phyloP scores from a whole-genome alignment of 2,113 vertebrate genomes.

The Chaetorhynchus papuensis region DNA sequence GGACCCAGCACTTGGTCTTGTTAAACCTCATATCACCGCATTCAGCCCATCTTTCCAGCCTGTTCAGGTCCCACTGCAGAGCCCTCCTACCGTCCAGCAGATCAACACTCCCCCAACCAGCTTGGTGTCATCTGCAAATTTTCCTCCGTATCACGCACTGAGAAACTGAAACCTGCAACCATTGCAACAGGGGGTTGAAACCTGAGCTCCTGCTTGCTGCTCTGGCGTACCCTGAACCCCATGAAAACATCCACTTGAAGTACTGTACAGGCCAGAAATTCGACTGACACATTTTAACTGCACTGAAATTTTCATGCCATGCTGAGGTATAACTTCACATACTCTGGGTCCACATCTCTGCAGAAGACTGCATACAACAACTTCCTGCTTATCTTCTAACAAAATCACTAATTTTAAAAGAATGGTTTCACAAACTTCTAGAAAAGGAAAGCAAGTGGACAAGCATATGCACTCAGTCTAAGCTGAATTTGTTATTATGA shows the following conservation, averaged over 20 bases:
- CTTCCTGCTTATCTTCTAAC: neutral
- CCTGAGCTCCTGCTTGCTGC: neutral
- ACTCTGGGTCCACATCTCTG: neutral
- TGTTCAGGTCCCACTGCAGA: neutral
- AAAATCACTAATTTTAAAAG: neutral
- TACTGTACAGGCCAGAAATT: neutral
- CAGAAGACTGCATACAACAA: rapidly evolving
- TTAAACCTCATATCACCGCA: neutral
- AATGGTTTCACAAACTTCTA: neutral
- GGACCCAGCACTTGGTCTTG: neutral
- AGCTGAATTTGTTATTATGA: neutral
- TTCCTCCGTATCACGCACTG: rapidly evolving
- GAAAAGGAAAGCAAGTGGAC: neutral
- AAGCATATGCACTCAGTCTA: neutral
- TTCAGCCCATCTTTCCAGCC: neutral
- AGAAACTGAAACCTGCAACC: neutral
- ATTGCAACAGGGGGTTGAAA: neutral
- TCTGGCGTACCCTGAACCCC: neutral
- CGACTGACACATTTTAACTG: neutral
- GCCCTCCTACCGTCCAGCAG: neutral
- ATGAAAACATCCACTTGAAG: neutral
- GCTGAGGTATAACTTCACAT: neutral
- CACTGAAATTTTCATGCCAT: neutral
- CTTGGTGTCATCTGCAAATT: neutral
- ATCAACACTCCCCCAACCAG: neutral